Evolutionary conservation across 2,888 invertebrate genomes (phyloP).

Genomic region (Drosophila kanekoi): DNA sequence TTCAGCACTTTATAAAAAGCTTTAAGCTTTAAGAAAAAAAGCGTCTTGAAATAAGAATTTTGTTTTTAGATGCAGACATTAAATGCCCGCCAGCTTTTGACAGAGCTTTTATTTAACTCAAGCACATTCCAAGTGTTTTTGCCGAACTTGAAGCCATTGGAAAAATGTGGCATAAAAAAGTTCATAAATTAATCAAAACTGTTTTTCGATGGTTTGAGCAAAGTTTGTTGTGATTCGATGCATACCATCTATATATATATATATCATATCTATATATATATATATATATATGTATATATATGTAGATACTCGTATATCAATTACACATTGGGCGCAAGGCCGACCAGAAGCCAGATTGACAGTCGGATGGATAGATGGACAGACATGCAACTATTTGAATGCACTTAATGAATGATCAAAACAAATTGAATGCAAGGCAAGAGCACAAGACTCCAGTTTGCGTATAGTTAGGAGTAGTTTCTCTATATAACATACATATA

Average conservation of each 20-base stretch:
- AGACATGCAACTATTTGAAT: constrained; percentile 34
- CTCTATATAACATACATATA: background rate
- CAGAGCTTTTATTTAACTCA: too few relatives aligned
- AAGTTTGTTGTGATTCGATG: background rate
- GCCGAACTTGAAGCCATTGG: too few relatives aligned
- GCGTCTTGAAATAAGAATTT: too few relatives aligned
- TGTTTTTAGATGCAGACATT: too few relatives aligned
- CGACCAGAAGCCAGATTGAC: constrained; percentile 42
- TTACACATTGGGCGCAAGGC: constrained; percentile 75
- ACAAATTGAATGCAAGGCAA: constrained; percentile 31
- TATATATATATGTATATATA: constrained; percentile 7
- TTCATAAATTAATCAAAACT: background rate
- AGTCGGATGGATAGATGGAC: constrained; percentile 22
- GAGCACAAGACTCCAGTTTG: constrained; percentile 1
- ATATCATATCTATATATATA: background rate
- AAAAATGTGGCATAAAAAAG: background rate
- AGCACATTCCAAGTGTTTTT: too few relatives aligned
- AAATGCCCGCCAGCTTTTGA: too few relatives aligned
- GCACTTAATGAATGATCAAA: constrained; percentile 58
- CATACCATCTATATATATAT: background rate
- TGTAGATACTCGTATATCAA: constrained; percentile 56
- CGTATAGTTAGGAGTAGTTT: constrained; percentile 13
- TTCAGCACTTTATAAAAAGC: background rate
- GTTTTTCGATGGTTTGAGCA: background rate
- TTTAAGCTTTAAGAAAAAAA: background rate